Evolutionary conservation across 2,113 vertebrate species (phyloP).

Genomic region (Shinisaurus crocodilurus): DNA sequence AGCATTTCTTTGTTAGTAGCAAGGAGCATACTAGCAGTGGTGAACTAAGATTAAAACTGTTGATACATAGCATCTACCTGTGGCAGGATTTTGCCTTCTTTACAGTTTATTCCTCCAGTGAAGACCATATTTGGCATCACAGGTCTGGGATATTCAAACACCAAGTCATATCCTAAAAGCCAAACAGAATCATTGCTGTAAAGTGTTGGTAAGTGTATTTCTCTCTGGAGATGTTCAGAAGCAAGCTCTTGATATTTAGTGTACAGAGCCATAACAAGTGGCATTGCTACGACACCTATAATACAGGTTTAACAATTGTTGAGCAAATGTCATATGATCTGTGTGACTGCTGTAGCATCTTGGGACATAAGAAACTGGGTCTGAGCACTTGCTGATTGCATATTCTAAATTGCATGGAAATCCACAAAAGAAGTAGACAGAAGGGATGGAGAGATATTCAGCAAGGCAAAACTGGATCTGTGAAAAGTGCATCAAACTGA

Average conservation of each 20-base stretch:
- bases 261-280: constrained; percentile 23
- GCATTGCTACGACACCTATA: background rate
- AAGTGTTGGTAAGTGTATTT: constrained; percentile 63
- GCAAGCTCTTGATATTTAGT: constrained; percentile 1
- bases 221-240: constrained; percentile 52
- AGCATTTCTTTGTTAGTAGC: background rate
- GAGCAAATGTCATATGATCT: constrained; percentile 55
- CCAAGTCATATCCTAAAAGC: constrained; percentile 56
- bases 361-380: constrained; percentile 61
- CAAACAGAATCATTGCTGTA: constrained; percentile 58
- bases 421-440: constrained; percentile 56
- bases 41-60: background rate
- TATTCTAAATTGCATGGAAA: constrained; percentile 56
- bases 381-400: constrained; percentile 7
- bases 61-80: constrained; percentile 54
- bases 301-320: constrained; percentile 53
- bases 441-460: constrained; percentile 65
- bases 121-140: constrained; percentile 84
- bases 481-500: constrained; percentile 63
- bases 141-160: constrained; percentile 73
- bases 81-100: background rate
- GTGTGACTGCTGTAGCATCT: constrained; percentile 28
- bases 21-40: background rate
- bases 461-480: constrained; percentile 54
- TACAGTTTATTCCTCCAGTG: constrained; percentile 67